Percentiles rank a stretch among this genome's conserved stretches.
These are phyloP conservation scores for Bergia sp. DNA, from an alignment of 92 coral and sea anemone species.

Conservation along the genomic window DNA sequence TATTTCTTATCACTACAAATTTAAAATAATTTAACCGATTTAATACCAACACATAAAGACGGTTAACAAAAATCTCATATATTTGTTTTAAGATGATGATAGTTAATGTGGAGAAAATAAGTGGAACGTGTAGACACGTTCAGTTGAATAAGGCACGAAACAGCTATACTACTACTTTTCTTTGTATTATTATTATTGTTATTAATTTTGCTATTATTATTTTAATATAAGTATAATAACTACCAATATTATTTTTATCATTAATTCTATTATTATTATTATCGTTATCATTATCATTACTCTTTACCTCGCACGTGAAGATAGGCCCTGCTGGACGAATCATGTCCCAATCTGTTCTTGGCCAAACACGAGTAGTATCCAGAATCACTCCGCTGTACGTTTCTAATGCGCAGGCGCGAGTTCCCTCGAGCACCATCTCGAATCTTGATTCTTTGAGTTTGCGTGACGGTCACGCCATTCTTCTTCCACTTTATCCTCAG, in stretches of 20 bases:
- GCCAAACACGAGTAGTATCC: conserved; percentile 86
- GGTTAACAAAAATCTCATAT: too few species aligned
- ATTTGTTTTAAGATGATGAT: too few species aligned
- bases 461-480: conserved; percentile 64
- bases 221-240: background rate
- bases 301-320: conserved; percentile 69
- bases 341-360: conserved; percentile 62
- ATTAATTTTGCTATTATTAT: background rate
- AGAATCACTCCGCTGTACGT: conserved; percentile 60
- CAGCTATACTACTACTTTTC: too few species aligned
- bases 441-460: conserved; percentile 49
- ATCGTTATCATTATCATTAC: background rate
- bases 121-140: too few species aligned
- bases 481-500: conserved; percentile 90
- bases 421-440: conserved; percentile 44
- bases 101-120: too few species aligned
- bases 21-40: too few species aligned
- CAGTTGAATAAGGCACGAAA: too few species aligned
- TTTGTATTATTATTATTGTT: too few species aligned
- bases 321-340: conserved; percentile 61
- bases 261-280: background rate
- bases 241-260: background rate
- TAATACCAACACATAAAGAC: too few species aligned
- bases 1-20: too few species aligned
- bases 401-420: conserved; percentile 75